Conservation (phyloP, 53 echinoderm and acorn worm species). For the Antedon mediterranea region DNA sequence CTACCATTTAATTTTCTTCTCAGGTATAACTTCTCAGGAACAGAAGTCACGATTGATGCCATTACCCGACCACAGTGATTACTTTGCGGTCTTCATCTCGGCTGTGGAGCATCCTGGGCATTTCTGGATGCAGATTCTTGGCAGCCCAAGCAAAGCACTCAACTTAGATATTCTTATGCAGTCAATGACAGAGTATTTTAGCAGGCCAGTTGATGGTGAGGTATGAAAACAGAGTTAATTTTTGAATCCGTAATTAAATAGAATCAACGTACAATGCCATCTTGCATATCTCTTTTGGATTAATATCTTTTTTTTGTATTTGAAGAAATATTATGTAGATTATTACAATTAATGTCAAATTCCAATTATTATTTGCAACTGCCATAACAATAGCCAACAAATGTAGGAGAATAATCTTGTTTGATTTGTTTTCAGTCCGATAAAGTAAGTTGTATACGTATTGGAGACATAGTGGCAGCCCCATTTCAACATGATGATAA, state of each 20-base stretch:
- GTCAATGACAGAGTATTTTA: conserved; percentile 80
- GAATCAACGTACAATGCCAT: no score
- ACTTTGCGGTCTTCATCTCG: conserved; percentile 71
- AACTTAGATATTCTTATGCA: conserved; percentile 56
- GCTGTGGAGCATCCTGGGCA: conserved; percentile 81
- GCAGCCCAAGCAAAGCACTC: conserved; percentile 37
- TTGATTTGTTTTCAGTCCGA: conserved; percentile 25
- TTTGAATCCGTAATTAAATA: no score
- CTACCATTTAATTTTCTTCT: no score
- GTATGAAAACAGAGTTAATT: conserved; percentile 12
- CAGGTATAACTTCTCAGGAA: not conserved
- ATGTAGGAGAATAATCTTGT: no score
- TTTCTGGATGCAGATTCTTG: conserved; percentile 87
- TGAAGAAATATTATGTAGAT: no score
- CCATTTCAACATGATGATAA: conserved; percentile 69
- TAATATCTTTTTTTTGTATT: no score
- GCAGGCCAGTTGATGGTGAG: conserved; percentile 42
- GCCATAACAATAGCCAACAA: no score
- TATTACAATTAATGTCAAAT: no score
- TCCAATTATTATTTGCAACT: no score
- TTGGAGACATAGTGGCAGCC: conserved; percentile 78
- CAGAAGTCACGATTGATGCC: conserved; percentile 5
- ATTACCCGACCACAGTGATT: conserved; percentile 44
- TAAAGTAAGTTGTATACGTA: conserved; percentile 29
- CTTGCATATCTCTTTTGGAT: no score